These are phyloP conservation scores for Sceliomorpha sp. DNA, from an alignment of 2,888 invertebrate species.

Conservation along the genomic window DNA sequence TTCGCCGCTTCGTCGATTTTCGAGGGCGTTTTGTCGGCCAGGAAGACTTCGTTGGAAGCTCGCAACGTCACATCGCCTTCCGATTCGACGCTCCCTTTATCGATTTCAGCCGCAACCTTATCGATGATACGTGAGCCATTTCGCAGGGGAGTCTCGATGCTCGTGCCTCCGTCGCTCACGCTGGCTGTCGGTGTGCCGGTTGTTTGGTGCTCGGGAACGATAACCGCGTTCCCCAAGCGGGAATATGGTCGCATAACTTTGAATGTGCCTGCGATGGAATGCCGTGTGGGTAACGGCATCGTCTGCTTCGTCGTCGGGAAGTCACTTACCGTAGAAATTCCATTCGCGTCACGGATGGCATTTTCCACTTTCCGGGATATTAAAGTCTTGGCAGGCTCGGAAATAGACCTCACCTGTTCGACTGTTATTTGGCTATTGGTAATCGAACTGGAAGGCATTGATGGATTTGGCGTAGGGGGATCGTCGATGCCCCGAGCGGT, in stretches of 20 bases:
- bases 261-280: conserved; percentile 17
- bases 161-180: background rate
- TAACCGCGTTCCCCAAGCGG: conserved; percentile 4
- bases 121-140: background rate
- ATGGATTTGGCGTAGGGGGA: conserved; percentile 32
- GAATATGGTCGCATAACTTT: conserved; percentile 25
- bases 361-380: conserved; percentile 43
- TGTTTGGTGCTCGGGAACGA: conserved; percentile 6
- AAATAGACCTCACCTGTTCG: conserved; percentile 19
- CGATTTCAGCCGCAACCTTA: conserved; percentile 17
- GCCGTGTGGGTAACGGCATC: conserved; percentile 24
- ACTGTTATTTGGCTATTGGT: conserved; percentile 10
- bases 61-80: conserved; percentile 17
- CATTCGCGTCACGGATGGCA: conserved; percentile 33
- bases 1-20: conserved; percentile 11
- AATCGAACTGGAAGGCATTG: conserved; percentile 32
- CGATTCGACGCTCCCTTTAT: conserved; percentile 12
- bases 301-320: conserved; percentile 13
- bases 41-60: conserved; percentile 22
- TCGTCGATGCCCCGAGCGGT: background rate
- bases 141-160: background rate
- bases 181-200: conserved; percentile 3
- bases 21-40: conserved; percentile 8
- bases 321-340: conserved; percentile 36
- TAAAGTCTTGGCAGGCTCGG: conserved; percentile 32